Percentiles rank a stretch among this genome's conserved stretches.
phyloP scores from a whole-genome alignment of 1,140 invertebrate genomes.

The Temnothorax nylanderi region DNA sequence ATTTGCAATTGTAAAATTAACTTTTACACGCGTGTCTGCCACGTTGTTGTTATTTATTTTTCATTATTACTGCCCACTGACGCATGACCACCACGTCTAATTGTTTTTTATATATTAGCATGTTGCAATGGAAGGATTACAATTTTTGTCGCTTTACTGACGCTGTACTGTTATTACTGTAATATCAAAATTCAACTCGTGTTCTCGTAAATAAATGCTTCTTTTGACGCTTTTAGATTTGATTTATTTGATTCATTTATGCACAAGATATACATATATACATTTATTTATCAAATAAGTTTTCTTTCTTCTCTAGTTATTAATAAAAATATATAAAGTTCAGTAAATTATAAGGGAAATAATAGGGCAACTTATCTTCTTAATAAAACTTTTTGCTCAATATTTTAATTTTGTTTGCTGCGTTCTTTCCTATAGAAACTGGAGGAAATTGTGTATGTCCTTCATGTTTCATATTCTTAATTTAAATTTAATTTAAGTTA shows the following conservation, averaged over 20 bases:
- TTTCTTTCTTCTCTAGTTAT: not conserved
- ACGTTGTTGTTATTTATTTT: not conserved
- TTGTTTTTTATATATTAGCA: not conserved
- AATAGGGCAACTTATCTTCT: not conserved
- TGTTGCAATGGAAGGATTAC: not conserved
- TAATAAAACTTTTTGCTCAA: not conserved
- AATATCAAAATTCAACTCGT: not conserved
- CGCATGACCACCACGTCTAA: not conserved
- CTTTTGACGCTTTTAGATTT: not conserved
- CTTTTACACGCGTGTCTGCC: slow-evolving; percentile 10
- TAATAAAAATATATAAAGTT: not conserved
- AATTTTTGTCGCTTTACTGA: not conserved
- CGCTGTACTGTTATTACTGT: not conserved
- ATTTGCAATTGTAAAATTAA: slow-evolving; percentile 50
- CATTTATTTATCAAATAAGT: not conserved
- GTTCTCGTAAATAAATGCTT: not conserved
- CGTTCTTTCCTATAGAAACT: not conserved
- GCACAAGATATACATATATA: not conserved
- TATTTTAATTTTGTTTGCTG: not conserved
- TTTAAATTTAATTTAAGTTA: not conserved
- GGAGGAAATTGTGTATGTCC: not conserved
- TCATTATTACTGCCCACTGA: not conserved
- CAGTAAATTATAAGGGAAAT: not conserved
- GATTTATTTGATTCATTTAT: not conserved
- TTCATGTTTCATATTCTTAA: not conserved